Evolutionary conservation across 2,797 vertebrate genomes (phyloP).

Genomic region (Sphaeramia orbicularis): DNA sequence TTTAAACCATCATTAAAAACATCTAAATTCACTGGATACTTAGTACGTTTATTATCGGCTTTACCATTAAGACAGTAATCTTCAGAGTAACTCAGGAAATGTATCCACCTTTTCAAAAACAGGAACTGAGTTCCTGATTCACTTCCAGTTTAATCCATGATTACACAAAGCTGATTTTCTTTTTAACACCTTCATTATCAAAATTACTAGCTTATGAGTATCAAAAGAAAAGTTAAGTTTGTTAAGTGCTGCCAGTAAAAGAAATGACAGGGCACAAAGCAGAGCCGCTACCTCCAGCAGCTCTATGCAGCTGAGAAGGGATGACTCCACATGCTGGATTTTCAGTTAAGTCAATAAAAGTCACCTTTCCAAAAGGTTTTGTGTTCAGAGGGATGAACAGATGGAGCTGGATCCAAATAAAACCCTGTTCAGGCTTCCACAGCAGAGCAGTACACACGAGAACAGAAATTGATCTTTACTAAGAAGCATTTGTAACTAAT

Average conservation of each 20-base stretch:
- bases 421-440: conserved; percentile 2
- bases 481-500: not conserved
- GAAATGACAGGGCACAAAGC: not conserved
- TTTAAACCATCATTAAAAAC: no score
- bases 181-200: not conserved
- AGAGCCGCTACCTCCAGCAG: conserved; percentile 7
- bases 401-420: conserved; percentile 17
- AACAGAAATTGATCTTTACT: not conserved
- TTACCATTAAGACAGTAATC: no score
- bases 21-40: no score
- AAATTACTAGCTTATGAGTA: not conserved
- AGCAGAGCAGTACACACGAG: conserved; percentile 19
- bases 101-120: no score
- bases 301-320: conserved; percentile 3
- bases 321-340: conserved; percentile 17
- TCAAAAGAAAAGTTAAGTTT: not conserved
- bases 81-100: no score
- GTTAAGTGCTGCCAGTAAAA: not conserved
- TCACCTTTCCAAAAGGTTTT: conserved; percentile 21
- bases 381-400: conserved; percentile 22
- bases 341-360: conserved; percentile 3
- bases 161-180: not conserved
- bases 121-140: no score
- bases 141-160: no score
- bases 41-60: no score